Evolutionary conservation across 2,113 vertebrate genomes (phyloP).

Genomic region (Xiphias gladius): DNA sequence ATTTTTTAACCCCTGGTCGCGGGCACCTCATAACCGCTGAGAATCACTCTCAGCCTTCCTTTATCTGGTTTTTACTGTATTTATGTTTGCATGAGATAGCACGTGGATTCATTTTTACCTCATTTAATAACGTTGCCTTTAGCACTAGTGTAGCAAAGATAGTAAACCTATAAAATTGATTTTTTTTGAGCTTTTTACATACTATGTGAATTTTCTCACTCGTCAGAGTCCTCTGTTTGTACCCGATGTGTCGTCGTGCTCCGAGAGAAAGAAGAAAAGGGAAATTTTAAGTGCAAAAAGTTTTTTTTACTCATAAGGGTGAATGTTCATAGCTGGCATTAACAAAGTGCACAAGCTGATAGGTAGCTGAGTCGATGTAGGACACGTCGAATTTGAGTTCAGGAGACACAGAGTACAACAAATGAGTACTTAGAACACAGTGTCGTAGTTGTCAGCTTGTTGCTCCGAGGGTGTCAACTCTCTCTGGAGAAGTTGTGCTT

Average conservation of each 20-base stretch:
- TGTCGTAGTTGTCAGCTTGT: not conserved
- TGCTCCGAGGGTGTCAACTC: not conserved
- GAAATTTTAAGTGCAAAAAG: slow-evolving; percentile 39
- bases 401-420: not conserved
- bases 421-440: slow-evolving; percentile 8
- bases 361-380: not conserved
- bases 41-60: slow-evolving; percentile 25
- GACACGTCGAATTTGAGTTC: not conserved
- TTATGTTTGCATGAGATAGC: slow-evolving; percentile 69
- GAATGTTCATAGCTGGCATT: slow-evolving; percentile 40
- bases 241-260: not conserved
- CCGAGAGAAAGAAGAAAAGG: slow-evolving; percentile 52
- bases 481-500: not conserved
- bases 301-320: slow-evolving; percentile 2
- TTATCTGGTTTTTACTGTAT: slow-evolving; percentile 52
- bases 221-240: slow-evolving; percentile 15
- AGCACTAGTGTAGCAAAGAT: slow-evolving; percentile 44
- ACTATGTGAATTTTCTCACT: not conserved
- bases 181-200: slow-evolving; percentile 17
- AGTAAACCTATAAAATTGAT: not conserved
- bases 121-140: slow-evolving; percentile 48
- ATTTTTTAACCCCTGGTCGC: not conserved
- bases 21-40: slow-evolving; percentile 17
- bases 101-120: slow-evolving; percentile 70
- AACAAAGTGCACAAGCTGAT: slow-evolving; percentile 26